Conservation (phyloP, 1,140 invertebrate genomes). For the Apis laboriosa region DNA sequence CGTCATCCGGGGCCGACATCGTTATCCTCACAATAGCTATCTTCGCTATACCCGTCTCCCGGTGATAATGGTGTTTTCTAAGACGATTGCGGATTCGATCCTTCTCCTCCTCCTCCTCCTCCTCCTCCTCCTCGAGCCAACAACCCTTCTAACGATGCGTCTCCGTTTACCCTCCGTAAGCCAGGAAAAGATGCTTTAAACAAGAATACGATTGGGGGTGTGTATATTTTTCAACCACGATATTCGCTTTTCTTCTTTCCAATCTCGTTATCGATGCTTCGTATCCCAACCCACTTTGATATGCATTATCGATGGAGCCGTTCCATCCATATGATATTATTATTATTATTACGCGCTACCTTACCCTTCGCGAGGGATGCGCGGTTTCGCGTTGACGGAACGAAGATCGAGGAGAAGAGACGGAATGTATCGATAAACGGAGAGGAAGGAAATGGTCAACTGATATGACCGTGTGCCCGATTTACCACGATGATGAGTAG, state of each 20-base stretch:
- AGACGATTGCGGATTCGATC: constrained; percentile 49
- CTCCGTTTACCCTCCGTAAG: not conserved
- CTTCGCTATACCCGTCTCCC: constrained; percentile 37
- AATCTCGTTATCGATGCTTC: constrained; percentile 8
- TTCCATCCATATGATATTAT: constrained; percentile 33
- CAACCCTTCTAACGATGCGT: constrained; percentile 36
- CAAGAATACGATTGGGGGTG: constrained; percentile 4
- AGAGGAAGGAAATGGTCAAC: constrained; percentile 41
- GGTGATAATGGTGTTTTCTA: constrained; percentile 63
- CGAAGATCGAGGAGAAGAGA: constrained; percentile 23
- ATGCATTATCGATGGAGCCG: constrained; percentile 46
- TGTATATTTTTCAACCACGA: constrained; percentile 18
- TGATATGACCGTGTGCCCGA: not conserved
- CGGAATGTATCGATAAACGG: constrained; percentile 47
- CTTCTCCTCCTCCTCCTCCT: no score
- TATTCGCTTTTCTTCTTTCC: not conserved
- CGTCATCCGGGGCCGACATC: constrained; percentile 57
- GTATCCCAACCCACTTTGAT: constrained; percentile 5
- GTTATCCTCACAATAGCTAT: constrained; percentile 62
- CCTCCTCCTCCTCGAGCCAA: not conserved
- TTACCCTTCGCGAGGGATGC: constrained; percentile 55
- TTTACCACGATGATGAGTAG: constrained; percentile 38
- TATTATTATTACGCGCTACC: constrained; percentile 47
- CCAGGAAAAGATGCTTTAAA: constrained; percentile 34
- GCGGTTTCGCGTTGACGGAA: constrained; percentile 25